Base-by-base conservation (phyloP, 2,888 invertebrate species). In the Neoaliturus tenellus region DNA sequence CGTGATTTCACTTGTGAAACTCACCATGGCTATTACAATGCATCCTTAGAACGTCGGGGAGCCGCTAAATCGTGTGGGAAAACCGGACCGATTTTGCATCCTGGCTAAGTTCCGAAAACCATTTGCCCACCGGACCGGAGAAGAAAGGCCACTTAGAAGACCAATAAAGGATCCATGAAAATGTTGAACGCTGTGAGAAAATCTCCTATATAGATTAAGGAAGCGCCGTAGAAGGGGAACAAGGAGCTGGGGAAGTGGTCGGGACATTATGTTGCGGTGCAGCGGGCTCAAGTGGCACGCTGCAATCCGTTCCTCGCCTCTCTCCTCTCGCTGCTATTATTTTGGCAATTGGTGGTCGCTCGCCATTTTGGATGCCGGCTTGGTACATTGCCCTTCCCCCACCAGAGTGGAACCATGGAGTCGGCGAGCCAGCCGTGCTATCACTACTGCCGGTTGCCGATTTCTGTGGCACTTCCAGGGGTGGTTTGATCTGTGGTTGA, bases 281-380 rank as follows among this genome's bases (percentile, higher is more conserved):
- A 35, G 75, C 44, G 28, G n/a, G 17, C 20, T 48, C 20, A 75
- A 48, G 44, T 48, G 17, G 75, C 75, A 8, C 75, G 28, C 48
- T 55, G 78, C 78, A 55, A 78, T 78, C 78, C 55, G 28, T 35
- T 55, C 55, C 78, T 48, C 28, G 51, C 78, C 55, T 14, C 23
- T 55, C 55, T 55, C 75, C 28, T 75, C 75, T 44, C 75, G 8
- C 25, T 31, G 55, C 78, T 78, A 78, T 78, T 78, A 78, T 78
- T 78, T 78, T 78, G 78, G 78, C 78, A 78, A 78, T 78, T 55
- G 55, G 75, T 44, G 28, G 78, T 35, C 51, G 78, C 35, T 78
- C 78, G 78, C 78, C 78, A 78, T 78, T 78, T 78, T 78, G 78
- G 78, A 78, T 78, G 78, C 78, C 78, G 78, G 48, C 20, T 20